Conservation (phyloP, 1,140 invertebrate genomes). For the Amphibalanus amphitrite region DNA sequence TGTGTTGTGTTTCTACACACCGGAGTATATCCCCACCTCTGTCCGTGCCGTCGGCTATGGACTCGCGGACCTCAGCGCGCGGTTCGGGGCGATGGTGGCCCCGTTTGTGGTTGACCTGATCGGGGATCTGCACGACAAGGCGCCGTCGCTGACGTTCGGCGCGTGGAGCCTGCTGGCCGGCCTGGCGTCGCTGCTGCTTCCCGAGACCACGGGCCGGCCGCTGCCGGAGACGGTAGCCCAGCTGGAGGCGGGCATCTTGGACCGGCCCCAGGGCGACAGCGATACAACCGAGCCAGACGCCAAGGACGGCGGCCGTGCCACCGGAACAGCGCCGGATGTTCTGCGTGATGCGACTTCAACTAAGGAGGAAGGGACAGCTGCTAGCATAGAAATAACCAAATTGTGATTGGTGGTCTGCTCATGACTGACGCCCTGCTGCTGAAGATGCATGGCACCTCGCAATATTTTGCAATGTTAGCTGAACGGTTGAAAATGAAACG, state of each 20-base stretch:
- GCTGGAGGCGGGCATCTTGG: slow-evolving; percentile 15
- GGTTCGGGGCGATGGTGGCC: slow-evolving; percentile 29
- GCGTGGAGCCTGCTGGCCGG: slow-evolving; percentile 20
- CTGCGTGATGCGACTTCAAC: too few relatives aligned
- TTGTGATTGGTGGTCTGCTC: too few relatives aligned
- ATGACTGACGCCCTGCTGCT: too few relatives aligned
- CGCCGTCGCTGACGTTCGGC: slow-evolving; percentile 23
- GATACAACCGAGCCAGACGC: too few relatives aligned
- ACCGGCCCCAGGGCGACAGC: too few relatives aligned
- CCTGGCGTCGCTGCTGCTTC: slow-evolving; percentile 21
- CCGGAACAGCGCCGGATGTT: too few relatives aligned
- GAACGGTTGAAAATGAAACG: too few relatives aligned
- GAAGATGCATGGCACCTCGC: too few relatives aligned
- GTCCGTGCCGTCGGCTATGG: slow-evolving; percentile 30
- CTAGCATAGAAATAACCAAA: too few relatives aligned
- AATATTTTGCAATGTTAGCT: too few relatives aligned
- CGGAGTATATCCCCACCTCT: slow-evolving; percentile 32
- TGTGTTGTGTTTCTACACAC: slow-evolving; percentile 27
- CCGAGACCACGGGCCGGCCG: slow-evolving; percentile 22
- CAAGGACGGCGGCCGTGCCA: too few relatives aligned
- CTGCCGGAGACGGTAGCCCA: slow-evolving; percentile 24
- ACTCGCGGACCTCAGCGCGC: slow-evolving; percentile 24
- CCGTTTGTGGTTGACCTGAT: slow-evolving; percentile 22
- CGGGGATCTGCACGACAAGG: slow-evolving; percentile 12
- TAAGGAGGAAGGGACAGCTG: too few relatives aligned